Conservation (phyloP, 2,888 invertebrate genomes). For the Orchesellides sinensis region DNA sequence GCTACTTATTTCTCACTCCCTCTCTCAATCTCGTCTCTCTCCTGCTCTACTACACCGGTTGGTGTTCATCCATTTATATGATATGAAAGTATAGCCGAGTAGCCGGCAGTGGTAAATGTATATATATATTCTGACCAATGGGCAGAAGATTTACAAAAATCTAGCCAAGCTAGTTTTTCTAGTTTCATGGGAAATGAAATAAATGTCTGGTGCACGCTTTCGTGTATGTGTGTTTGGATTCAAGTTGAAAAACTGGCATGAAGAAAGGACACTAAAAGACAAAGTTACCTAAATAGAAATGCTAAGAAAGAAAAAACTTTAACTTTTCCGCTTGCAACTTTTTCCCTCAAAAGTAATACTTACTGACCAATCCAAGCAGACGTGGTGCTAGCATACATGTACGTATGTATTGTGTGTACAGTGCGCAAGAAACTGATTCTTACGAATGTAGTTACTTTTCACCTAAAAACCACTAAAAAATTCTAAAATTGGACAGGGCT, state of each 20-base stretch:
- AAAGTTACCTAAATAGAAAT: background rate
- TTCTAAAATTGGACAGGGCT: background rate
- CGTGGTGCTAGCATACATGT: constrained; percentile 6
- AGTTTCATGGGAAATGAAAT: constrained; percentile 41
- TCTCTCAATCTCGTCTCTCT: too few relatives aligned
- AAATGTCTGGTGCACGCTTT: constrained; percentile 30
- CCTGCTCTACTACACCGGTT: too few relatives aligned
- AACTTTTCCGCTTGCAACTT: constrained; percentile 13
- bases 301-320: constrained; percentile 14
- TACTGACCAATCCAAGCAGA: constrained; percentile 40
- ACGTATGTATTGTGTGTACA: too few relatives aligned
- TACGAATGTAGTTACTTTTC: constrained; percentile 19
- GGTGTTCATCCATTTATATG: background rate
- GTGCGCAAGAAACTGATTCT: too few relatives aligned
- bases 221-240: background rate
- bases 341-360: constrained; percentile 13
- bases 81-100: background rate
- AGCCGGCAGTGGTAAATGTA: too few relatives aligned
- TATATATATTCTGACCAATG: too few relatives aligned
- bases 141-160: constrained; percentile 15
- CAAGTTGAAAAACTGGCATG: background rate
- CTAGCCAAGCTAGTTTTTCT: constrained; percentile 19
- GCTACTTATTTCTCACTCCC: constrained; percentile 11
- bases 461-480: constrained; percentile 30
- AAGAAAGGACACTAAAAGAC: background rate